Conservation (phyloP, 2,797 vertebrate species). For the Acropternis orthonyx region DNA sequence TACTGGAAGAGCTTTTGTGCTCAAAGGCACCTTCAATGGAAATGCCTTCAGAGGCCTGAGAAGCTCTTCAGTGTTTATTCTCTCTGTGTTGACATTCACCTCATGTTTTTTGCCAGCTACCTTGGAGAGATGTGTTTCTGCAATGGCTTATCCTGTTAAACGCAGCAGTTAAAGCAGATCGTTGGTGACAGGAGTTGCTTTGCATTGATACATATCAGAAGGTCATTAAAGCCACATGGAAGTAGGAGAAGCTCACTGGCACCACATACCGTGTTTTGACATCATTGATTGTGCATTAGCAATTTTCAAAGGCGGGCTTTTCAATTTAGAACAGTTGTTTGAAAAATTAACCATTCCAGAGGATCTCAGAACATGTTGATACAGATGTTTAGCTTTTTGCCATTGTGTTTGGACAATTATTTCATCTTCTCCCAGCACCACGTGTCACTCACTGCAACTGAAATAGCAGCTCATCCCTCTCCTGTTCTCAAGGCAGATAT, state of each 20-base stretch:
- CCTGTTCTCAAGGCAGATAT: constrained; percentile 7
- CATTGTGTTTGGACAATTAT: neutral
- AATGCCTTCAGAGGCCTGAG: neutral
- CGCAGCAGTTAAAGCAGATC: neutral
- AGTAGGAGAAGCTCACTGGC: neutral
- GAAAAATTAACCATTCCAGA: neutral
- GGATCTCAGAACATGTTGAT: neutral
- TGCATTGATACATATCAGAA: neutral
- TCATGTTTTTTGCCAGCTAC: neutral
- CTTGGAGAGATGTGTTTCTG: neutral
- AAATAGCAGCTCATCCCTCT: neutral
- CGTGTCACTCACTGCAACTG: neutral
- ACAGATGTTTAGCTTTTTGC: neutral
- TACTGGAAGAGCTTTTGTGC: neutral
- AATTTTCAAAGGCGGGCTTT: neutral
- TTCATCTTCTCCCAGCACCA: neutral
- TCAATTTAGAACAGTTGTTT: neutral
- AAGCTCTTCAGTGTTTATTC: neutral
- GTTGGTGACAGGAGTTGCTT: neutral
- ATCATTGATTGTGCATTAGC: neutral
- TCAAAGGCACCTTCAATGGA: neutral
- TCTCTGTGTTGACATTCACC: neutral
- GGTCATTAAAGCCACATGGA: neutral
- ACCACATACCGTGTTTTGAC: neutral
- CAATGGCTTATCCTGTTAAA: neutral